Base-by-base conservation (phyloP, 2,888 invertebrate species). In the Nudaria mundana region DNA sequence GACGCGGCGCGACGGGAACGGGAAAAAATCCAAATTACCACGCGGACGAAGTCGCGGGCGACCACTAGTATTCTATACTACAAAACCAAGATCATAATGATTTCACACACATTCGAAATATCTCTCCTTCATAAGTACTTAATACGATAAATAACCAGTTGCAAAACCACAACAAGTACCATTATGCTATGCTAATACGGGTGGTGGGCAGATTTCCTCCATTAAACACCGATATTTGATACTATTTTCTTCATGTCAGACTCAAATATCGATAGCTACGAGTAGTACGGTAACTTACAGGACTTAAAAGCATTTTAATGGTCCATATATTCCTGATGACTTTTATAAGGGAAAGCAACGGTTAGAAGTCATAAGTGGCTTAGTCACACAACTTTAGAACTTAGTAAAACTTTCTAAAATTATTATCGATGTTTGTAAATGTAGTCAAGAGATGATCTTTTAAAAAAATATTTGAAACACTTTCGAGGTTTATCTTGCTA, bases 301-400 rank as follows among this genome's bases (percentile, higher is more conserved):
- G 26, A 16, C 29, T 33, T 39, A 33, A 39, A 28, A 40, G 34
- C 40, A 31, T 34, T 40, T 40, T 40, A 40, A 40, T 35, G 34
- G 34, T 23, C 34, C 24, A 20, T 40, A 29, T 29, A 35, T 8
- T 24, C n/a, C 34, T 18, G 13, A 14, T 20, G 24, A 30, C 30
- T 30, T 40, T 34, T 35, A 30, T 30, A 33, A 28, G 39, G 14
- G 40, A 40, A 35, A 40, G 40, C 20, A 40, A 34, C 18, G 16
- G 18, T 33, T 18, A 34, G 12, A 13, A 13, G 24, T 20, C 30
- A 14, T 30, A 34, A 30, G 34, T 30, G 30, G 20, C 7, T 40
- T 34, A 30, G 13, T 40, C 40, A 40, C 30, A 25, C 14, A 24
- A 25, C 5, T 16, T 22, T 14, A 29, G 29, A 24, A 13, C 10